Evolutionary conservation across 23 tunicate species (phyloP), one percentile per base, ranked within the genome.

Genomic region (Corella eumyota): DNA sequence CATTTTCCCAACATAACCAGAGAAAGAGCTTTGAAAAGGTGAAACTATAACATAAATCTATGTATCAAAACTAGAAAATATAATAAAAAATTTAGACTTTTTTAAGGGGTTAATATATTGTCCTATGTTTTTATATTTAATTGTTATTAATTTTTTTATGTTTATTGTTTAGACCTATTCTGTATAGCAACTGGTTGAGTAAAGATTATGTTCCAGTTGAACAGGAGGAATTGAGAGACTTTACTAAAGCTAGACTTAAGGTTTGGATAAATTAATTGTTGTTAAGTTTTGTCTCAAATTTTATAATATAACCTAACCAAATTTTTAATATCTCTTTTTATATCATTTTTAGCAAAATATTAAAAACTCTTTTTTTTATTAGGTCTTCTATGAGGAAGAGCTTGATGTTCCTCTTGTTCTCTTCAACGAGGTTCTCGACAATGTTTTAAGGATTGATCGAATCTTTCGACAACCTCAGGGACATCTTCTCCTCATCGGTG

Each of bases 391-490:
- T 60, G 98, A 92, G 48, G 98, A 92, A 59, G 98, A 92, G 37
- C 72, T 92, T 51, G 98, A 92, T 64, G 98, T 90, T n/a, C 93
- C 91, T 26, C 85, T 92, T 29, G 98, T 92, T 1, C 79, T 92
- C 28, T 92, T 92, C 69, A 92, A 92, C 48, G 91, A 83, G 44
- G 98, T 92, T 20, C 50, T 92, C 67, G 98, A 92, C 71, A 83
- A 92, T 53, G 98, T 83, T 23, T 53, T 92, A n/a, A 67, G 93
- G 45, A 92, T 90, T 50, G 98, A 90, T 38, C 78, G 98, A 6
- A 92, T 92, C 52, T 92, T 92, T 78, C 76, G 98, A n/a, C 98
- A 92, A 55, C 93, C 98, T 4, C 98, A 92, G 76, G 98, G 98
- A 15, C 98, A 92, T 72, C 76, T 92, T 44, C 61, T 92, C 29